Evolutionary conservation across 2,888 invertebrate species (phyloP), one percentile per base, ranked within the genome.

Genomic region (Leptopilina syphax): DNA sequence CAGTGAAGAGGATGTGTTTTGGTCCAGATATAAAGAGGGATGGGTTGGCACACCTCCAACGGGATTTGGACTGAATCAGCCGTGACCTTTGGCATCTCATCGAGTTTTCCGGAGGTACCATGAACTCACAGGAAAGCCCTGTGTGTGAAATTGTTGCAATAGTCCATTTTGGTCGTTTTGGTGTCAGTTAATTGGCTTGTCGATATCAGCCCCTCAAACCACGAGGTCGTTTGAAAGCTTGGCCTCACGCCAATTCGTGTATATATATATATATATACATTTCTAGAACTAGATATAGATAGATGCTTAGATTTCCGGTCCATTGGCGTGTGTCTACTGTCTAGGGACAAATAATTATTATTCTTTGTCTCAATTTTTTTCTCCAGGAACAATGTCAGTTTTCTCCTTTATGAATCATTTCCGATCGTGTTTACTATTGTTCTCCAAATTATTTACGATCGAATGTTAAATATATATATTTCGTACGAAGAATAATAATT

Each of bases 1-100:
- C 34, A 34, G 68, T 68, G 68, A 44, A 44, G 6, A 44, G 44
- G 44, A 54, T 24, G 70, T 47, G 70, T 47, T 70, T 27, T 70
- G 50, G n/a, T 18, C 5, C 24, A 24, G 50, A 50, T 8, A 10
- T 8, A 68, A 47, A 47, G 44, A 60, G 77, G 77, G 81, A 82
- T 82, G 80, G 80, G 73, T 67, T 86, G 86, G 86, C 85, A 82
- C 10, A 76, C 76, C 66, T 85, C 86, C 86, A 86, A 84, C 81
- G 76, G 82, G 81, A 82, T 86, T 85, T 83, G 77, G 79, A 81
- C 81, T 81, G 81, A 83, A 83, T 83, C 82, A 82, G 65, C 80
- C 80, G 44, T 82, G 81, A 84, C 82, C 81, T 82, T 83, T 80
- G 76, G 77, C 79, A 65, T 78, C 78, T 47, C 83, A 78, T 81